Base-by-base conservation (phyloP, 23 tunicate genomes). In the Trididemnum clinides region DNA sequence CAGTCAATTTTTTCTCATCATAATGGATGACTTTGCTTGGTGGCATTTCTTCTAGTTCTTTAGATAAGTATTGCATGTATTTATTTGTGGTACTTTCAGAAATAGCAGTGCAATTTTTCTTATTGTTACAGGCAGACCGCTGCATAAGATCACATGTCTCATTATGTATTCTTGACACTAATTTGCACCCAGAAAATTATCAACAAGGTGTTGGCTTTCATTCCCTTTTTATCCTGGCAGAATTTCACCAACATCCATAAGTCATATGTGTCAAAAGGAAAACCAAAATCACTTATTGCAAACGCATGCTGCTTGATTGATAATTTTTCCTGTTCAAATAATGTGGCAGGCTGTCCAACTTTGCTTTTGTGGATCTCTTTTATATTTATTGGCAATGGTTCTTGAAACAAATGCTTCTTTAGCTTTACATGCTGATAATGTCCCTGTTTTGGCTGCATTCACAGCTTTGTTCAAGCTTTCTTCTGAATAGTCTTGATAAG, bases 151-250 rank as follows among this genome's bases (percentile, higher is more conserved):
- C 80, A 19, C 20, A 28, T 73, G 80, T 6, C 80, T 20, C 5
- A 18, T 37, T 27, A 73, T 27, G 31, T 7, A 73, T 19, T 57
- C 57, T 19, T 39, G 80, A 38, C 57, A 73, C 83, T 70, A 78
- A 51, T 78, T 70, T 28, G 22, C 18, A 3, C 83, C 83, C 20
- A 70, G 83, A 22, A 78, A 51, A 78, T 78, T 78, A 27, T 78
- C 12, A 51, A 10, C 25, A 28, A 78, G 51, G 10, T 32, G 20
- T 4, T 78, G 7, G 27, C 26, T 30, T 29, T 7, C 3, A 2
- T n/a, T 51, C 83, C 83, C 31, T 66, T 66, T 31, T 66, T 29
- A 4, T 31, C 37, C 22, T 29, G 22, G 37, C 7, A 66, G 18
- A 30, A 66, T 66, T 66, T 66, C 7, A 66, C 75, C 30, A 37